Conservation (phyloP, 1,140 invertebrate genomes). For the Brachionus angularis region DNA sequence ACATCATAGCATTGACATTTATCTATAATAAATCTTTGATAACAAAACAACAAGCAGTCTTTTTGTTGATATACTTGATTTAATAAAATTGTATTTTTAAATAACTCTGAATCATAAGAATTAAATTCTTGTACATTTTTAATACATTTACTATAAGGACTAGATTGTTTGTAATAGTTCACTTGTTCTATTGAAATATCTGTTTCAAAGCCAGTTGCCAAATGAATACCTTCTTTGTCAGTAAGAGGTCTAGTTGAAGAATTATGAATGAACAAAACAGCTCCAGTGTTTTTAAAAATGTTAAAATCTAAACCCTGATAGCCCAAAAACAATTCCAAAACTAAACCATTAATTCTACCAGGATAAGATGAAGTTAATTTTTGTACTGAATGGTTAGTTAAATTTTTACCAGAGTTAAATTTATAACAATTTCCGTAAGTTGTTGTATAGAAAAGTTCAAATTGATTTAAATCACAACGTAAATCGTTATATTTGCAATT, state of each 20-base stretch:
- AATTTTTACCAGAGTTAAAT: constrained; percentile 33
- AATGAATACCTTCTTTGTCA: neutral
- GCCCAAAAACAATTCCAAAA: constrained; percentile 5
- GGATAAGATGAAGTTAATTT: neutral
- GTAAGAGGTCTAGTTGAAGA: neutral
- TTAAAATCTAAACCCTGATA: neutral
- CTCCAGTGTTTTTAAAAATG: neutral
- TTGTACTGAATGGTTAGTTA: neutral
- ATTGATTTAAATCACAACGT: neutral
- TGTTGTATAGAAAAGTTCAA: neutral
- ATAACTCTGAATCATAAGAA: neutral
- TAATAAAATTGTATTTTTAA: neutral
- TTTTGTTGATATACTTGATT: neutral
- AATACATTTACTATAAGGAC: constrained; percentile 5
- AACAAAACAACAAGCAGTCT: neutral
- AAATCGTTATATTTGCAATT: neutral
- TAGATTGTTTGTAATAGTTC: neutral
- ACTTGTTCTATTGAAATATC: neutral
- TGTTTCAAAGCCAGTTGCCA: neutral
- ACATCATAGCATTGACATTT: neutral
- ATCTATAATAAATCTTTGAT: neutral
- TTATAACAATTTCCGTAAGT: constrained; percentile 26
- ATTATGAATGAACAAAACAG: neutral
- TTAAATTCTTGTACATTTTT: neutral
- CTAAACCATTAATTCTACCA: neutral